A percentile compares a stretch with the other conserved stretches of the same genome.
Conservation (phyloP, 2,113 vertebrate genomes). For the Thymallus thymallus region DNA sequence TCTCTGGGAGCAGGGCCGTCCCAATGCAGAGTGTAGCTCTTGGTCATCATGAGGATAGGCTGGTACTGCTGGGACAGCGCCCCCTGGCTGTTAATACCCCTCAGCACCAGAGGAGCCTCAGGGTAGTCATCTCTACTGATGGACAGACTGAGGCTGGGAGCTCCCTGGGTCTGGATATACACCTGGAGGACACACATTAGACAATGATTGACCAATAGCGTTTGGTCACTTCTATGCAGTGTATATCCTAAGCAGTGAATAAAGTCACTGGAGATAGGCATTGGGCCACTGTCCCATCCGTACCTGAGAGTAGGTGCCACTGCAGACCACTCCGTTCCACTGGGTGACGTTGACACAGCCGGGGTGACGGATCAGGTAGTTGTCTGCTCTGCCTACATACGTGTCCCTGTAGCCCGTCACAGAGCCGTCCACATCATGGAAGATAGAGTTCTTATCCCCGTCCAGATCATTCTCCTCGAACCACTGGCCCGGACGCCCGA, state of each 20-base stretch:
- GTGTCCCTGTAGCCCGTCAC: conserved; percentile 85
- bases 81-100: conserved; percentile 89
- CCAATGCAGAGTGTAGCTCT: conserved; percentile 96
- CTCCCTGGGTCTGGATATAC: conserved; percentile 88
- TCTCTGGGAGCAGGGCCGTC: conserved; percentile 84
- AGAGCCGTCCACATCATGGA: conserved; percentile 94
- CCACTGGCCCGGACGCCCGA: conserved; percentile 93
- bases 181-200: conserved; percentile 69
- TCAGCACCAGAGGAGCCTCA: conserved; percentile 80
- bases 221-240: no score
- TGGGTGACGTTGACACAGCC: conserved; percentile 75
- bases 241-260: no score
- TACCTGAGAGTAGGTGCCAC: conserved; percentile 91
- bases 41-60: conserved; percentile 93
- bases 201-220: no score
- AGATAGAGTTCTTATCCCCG: conserved; percentile 95
- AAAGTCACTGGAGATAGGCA: no score
- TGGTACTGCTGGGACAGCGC: conserved; percentile 92
- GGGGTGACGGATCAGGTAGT: conserved; percentile 90
- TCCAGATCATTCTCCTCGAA: conserved; percentile 95
- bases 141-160: conserved; percentile 84
- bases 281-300: no score
- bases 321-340: conserved; percentile 91
- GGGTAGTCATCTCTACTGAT: conserved; percentile 91
- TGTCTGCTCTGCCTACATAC: conserved; percentile 89